Evolutionary conservation across 2,888 invertebrate species (phyloP), one percentile per base, ranked within the genome.

Genomic region (Heliconius ethilla): DNA sequence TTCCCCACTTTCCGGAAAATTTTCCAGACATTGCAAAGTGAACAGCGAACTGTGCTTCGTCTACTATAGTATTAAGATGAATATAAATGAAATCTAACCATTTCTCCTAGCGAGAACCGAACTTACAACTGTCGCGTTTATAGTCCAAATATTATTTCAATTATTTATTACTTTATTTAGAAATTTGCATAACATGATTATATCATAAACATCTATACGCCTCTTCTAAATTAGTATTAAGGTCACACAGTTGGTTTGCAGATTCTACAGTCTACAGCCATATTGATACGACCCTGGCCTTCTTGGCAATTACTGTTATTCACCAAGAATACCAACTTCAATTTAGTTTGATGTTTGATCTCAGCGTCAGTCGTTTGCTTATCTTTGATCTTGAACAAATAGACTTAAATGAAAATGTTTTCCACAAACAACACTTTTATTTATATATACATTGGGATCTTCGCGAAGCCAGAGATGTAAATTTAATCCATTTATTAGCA

Each of bases 221-320:
- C 9, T 40, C 27, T 59, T 15, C 67, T 59, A 72, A 67, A 74
- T 76, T 63, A 22, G n/a, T 40, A 73, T 67, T 45, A 66, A 80
- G 80, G 80, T 80, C 80, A 76, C 18, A 27, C 67, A 70, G 40
- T 67, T 70, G 72, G 70, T 80, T 70, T 70, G 65, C 78, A 74
- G 70, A 66, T 66, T 51, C 67, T 75, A 66, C 66, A 70, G 62
- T 51, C 67, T 75, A 59, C 59, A 0, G 7, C 27, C 69, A 77
- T 40, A 78, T 78, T 70, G 69, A 74, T 74, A 29, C 37, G 76
- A 70, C 79, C 79, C 74, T 73, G 79, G 73, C 79, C 80, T 79
- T 79, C 77, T 79, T 75, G 72, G 51, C 65, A 66, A 77, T 66
- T 67, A 62, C 70, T 62, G 77, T 70, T 75, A 59, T 74, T 79